phyloP scores from a whole-genome alignment of 1,140 invertebrate species.

The Dendroctonus valens region DNA sequence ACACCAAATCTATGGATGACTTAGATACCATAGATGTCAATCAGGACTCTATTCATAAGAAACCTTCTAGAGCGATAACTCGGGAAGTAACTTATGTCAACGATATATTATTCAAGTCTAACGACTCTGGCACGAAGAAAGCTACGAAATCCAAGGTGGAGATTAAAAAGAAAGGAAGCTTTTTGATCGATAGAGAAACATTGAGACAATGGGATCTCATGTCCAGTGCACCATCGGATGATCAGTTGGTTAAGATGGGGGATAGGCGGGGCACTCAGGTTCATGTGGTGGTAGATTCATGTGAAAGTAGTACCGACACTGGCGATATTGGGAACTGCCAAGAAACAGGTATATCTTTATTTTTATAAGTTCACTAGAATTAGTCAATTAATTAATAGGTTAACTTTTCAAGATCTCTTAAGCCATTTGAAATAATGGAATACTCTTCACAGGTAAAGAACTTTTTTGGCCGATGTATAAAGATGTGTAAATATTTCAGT shows the following conservation, averaged over 20 bases:
- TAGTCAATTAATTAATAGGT: too few species aligned
- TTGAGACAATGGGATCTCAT: slow-evolving; percentile 83
- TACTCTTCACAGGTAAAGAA: too few species aligned
- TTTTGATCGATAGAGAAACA: slow-evolving; percentile 80
- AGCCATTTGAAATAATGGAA: too few species aligned
- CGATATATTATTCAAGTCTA: slow-evolving; percentile 60
- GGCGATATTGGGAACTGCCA: slow-evolving; percentile 45
- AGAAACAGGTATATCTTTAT: slow-evolving; percentile 47
- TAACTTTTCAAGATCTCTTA: too few species aligned
- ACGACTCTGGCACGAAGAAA: slow-evolving; percentile 41
- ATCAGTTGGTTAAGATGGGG: slow-evolving; percentile 42
- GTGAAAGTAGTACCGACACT: slow-evolving; percentile 50
- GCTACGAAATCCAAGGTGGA: slow-evolving; percentile 37
- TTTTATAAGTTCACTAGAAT: slow-evolving; percentile 1
- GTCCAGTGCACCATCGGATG: slow-evolving; percentile 64
- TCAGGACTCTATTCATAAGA: slow-evolving; percentile 39
- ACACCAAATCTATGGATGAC: slow-evolving; percentile 77
- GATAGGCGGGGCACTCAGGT: slow-evolving; percentile 59
- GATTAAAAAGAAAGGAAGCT: slow-evolving; percentile 46
- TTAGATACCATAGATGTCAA: slow-evolving; percentile 59
- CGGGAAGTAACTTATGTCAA: slow-evolving; percentile 75
- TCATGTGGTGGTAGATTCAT: slow-evolving; percentile 51
- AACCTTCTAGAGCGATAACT: slow-evolving; percentile 50
- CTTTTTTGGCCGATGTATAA: background rate
- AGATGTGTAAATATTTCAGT: background rate